A percentile compares a stretch with the other conserved stretches of the same genome.
Conservation (phyloP, 1,140 invertebrate species). For the Sinonovacula constricta region DNA sequence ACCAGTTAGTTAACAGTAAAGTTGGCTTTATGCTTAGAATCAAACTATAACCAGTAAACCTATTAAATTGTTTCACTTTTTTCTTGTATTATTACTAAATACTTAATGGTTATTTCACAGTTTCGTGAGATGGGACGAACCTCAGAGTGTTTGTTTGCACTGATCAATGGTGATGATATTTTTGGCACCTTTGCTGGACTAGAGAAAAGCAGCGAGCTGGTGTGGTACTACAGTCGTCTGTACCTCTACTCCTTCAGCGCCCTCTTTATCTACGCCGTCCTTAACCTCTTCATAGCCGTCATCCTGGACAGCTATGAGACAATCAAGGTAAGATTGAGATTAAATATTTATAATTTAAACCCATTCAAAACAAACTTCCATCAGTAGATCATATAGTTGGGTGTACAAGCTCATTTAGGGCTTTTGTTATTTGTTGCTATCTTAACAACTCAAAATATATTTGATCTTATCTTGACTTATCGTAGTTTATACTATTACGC, state of each 20-base stretch:
- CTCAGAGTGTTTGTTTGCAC: conserved; percentile 84
- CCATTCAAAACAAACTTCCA: too few species aligned
- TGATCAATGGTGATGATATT: conserved; percentile 99
- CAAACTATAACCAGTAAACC: too few species aligned
- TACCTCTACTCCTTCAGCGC: conserved; percentile 98
- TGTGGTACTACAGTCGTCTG: conserved; percentile 96
- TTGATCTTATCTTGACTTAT: too few species aligned
- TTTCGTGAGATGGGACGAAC: conserved; percentile 85
- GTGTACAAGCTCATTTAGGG: too few species aligned
- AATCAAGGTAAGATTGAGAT: conserved; percentile 88
- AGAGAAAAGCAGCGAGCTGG: conserved; percentile 59
- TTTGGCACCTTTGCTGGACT: conserved; percentile 97
- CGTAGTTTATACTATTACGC: too few species aligned
- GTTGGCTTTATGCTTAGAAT: too few species aligned
- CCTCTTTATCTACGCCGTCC: conserved; percentile 98
- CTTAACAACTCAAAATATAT: too few species aligned
- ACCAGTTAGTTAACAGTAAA: too few species aligned
- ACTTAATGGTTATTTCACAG: conserved; percentile 77
- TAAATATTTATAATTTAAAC: too few species aligned
- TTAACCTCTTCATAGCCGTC: conserved; percentile 98
- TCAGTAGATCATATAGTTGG: too few species aligned
- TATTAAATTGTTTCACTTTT: too few species aligned
- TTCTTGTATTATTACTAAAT: neutral
- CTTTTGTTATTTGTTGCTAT: too few species aligned
- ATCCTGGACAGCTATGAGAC: conserved; percentile 99